Conservation (phyloP, 30 jellyfish, hydroid and myxozoan species). For the Pelagia noctiluca region DNA sequence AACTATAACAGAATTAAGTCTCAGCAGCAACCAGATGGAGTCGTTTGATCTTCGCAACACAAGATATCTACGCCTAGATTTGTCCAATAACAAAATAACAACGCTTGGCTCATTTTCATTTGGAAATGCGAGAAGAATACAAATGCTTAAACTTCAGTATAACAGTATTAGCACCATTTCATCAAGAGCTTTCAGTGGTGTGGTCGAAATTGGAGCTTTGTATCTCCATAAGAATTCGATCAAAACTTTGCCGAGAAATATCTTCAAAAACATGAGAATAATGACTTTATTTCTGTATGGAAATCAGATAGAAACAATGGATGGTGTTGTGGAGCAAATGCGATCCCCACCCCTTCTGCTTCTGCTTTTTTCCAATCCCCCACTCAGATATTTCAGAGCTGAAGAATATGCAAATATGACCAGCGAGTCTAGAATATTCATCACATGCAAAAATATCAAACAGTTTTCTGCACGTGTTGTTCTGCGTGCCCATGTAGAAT, state of each 20-base stretch:
- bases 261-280: conserved; percentile 23
- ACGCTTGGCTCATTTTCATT: conserved; percentile 26
- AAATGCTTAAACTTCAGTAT: conserved; percentile 19
- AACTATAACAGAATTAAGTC: neutral
- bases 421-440: neutral
- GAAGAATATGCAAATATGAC: conserved; percentile 13
- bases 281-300: conserved; percentile 28
- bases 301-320: conserved; percentile 8
- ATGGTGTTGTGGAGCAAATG: conserved; percentile 45
- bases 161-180: conserved; percentile 34
- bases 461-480: neutral
- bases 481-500: conserved; percentile 11
- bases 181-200: conserved; percentile 46
- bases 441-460: conserved; percentile 35
- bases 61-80: neutral
- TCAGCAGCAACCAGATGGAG: conserved; percentile 27
- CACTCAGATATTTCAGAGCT: neutral
- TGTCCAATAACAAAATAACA: conserved; percentile 30
- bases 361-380: conserved; percentile 39
- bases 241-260: neutral
- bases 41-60: conserved; percentile 1
- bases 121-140: neutral
- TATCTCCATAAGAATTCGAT: conserved; percentile 31
- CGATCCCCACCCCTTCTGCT: conserved; percentile 23
- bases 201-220: conserved; percentile 4